Percentiles rank a stretch among this genome's conserved stretches.
phyloP scores from a whole-genome alignment of 2,797 vertebrate species.

The Siniperca undulata region DNA sequence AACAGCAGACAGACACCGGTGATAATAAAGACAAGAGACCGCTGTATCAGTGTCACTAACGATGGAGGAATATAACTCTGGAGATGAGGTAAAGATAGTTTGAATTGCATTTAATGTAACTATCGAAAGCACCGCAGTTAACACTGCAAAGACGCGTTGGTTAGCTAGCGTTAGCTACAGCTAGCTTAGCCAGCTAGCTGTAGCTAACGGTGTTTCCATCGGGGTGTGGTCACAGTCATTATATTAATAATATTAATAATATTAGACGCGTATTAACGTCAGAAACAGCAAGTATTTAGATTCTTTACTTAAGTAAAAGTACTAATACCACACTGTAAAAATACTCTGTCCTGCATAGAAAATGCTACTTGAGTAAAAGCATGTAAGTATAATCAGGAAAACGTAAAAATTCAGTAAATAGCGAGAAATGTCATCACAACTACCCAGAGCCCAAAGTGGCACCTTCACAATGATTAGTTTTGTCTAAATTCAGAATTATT shows the following conservation, averaged over 20 bases:
- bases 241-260: neutral
- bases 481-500: too few species aligned
- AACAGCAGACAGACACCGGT: constrained; percentile 2
- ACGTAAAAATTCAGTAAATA: too few species aligned
- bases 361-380: neutral
- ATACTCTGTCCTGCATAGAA: neutral
- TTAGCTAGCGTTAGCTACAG: neutral
- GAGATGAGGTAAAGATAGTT: constrained; percentile 81
- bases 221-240: constrained; percentile 58
- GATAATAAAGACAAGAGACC: neutral
- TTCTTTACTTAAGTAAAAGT: neutral
- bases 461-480: too few species aligned
- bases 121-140: rapidly evolving
- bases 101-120: neutral
- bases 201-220: constrained; percentile 3
- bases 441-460: too few species aligned
- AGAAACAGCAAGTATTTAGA: neutral
- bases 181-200: constrained; percentile 13
- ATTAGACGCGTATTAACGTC: neutral
- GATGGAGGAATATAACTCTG: constrained; percentile 87
- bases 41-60: neutral
- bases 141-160: neutral
- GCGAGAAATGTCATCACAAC: too few species aligned
- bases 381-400: neutral
- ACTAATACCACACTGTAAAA: neutral